Conservation (phyloP, 2,113 vertebrate genomes). For the Tichodroma muraria region DNA sequence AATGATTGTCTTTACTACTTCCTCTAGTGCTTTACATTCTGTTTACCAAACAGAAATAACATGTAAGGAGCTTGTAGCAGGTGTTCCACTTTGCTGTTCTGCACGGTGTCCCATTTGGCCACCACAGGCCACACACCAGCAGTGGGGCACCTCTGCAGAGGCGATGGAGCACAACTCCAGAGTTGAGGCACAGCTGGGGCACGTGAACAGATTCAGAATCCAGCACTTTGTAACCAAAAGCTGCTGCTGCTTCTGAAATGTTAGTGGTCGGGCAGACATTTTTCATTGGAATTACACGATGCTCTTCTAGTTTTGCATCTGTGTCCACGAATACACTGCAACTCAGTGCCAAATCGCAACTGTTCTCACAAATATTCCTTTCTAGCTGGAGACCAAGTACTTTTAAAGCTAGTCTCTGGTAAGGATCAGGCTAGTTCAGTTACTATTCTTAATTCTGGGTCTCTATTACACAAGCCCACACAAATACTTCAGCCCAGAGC, state of each 20-base stretch:
- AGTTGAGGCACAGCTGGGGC: background rate
- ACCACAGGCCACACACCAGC: rapidly evolving
- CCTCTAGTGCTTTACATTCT: background rate
- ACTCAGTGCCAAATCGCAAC: background rate
- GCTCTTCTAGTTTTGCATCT: background rate
- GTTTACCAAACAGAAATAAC: background rate
- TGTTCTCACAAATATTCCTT: background rate
- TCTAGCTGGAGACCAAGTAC: background rate
- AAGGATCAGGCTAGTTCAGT: background rate
- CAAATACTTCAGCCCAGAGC: background rate
- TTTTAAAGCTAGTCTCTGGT: background rate
- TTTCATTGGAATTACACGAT: background rate
- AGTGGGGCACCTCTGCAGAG: background rate
- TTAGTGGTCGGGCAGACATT: background rate
- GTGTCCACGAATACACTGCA: background rate
- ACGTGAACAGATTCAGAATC: rapidly evolving
- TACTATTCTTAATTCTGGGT: background rate
- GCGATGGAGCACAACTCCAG: rapidly evolving
- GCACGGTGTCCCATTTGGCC: background rate
- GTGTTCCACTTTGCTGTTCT: background rate
- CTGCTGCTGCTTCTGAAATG: background rate
- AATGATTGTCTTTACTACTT: constrained; percentile 23
- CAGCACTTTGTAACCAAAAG: rapidly evolving
- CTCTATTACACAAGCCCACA: background rate
- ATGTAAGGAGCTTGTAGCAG: background rate